Base-by-base conservation (phyloP, 2,888 invertebrate species). In the Fragum fragum region DNA sequence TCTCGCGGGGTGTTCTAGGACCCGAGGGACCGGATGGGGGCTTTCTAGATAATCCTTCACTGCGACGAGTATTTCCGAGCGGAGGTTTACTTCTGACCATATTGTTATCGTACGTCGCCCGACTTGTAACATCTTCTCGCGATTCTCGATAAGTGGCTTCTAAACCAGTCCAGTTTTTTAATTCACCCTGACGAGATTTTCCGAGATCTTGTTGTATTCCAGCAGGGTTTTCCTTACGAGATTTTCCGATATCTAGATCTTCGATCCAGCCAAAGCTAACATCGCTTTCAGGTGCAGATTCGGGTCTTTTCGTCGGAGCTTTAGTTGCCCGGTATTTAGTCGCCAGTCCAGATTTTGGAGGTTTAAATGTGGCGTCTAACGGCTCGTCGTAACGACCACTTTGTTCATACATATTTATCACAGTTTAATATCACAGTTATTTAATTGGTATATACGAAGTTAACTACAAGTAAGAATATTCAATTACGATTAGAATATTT, bases 241-340 rank as follows among this genome's bases (percentile, higher is more conserved):
- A 32, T 61, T 32, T 61, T 2, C 66, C 66, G 23, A 14, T 18
- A 23, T 66, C 66, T 21, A 66, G 23, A 23, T 42, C 66, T 23
- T 66, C 42, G 23, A 66, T 23, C 66, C 66, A 66, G n/a, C 66
- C 42, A 42, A 66, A 66, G 26, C 66, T 66, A 9, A 66, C 66
- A 26, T 66, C 66, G 26, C 66, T 66, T 0, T 66, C 66, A 11
- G 66, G 42, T 3, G 23, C 66, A 21, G 66, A 26, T 5, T 66
- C 66, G 5, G 5, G 2, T 39, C 21, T 42, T 61, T 16, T 32
- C 1, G 61, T 14, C 1, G 66, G 66, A 9, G 42, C 39, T 32
- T 42, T n/a, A 2, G 66, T 66, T n/a, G 66, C 66, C 3, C 66
- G 39, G 42, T 66, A 66, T 42, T 66, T 66, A 7, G 16, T 7